These are phyloP conservation scores for Temnothorax curvispinosus DNA, from an alignment of 1,140 invertebrate species.

Conservation along the genomic window DNA sequence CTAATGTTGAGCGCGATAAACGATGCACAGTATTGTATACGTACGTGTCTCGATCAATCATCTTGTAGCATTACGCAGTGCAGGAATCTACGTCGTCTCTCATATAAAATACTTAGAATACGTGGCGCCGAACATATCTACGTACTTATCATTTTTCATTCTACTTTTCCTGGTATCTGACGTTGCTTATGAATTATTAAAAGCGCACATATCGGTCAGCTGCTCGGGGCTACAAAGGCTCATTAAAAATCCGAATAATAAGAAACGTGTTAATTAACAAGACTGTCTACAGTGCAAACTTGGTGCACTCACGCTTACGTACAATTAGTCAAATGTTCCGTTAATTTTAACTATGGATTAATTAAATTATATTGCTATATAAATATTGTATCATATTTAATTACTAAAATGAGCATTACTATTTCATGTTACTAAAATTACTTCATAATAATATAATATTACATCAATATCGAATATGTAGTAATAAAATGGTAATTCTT, in stretches of 20 bases:
- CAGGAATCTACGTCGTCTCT: constrained; percentile 17
- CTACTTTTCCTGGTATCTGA: constrained; percentile 41
- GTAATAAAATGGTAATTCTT: not conserved
- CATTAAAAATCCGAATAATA: constrained; percentile 27
- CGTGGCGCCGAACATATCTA: constrained; percentile 20
- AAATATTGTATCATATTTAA: constrained; percentile 22
- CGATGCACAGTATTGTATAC: not conserved
- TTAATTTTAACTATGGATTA: constrained; percentile 4
- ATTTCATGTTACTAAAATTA: constrained; percentile 25
- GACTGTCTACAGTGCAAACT: not conserved
- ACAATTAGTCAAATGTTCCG: not conserved
- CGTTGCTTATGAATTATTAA: constrained; percentile 56
- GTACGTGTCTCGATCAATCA: not conserved
- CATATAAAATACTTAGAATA: constrained; percentile 14
- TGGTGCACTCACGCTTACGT: not conserved
- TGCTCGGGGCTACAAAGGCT: not conserved
- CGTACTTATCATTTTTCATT: constrained; percentile 44
- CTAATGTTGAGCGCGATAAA: not conserved
- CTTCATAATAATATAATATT: not conserved
- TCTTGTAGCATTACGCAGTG: not conserved
- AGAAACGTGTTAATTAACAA: constrained; percentile 4
- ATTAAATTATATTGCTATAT: constrained; percentile 33
- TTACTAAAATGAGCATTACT: constrained; percentile 3
- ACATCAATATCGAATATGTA: not conserved
- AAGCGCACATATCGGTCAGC: constrained; percentile 24